Base-by-base conservation (phyloP, 1,140 invertebrate species). In the Subanguina moxae region DNA sequence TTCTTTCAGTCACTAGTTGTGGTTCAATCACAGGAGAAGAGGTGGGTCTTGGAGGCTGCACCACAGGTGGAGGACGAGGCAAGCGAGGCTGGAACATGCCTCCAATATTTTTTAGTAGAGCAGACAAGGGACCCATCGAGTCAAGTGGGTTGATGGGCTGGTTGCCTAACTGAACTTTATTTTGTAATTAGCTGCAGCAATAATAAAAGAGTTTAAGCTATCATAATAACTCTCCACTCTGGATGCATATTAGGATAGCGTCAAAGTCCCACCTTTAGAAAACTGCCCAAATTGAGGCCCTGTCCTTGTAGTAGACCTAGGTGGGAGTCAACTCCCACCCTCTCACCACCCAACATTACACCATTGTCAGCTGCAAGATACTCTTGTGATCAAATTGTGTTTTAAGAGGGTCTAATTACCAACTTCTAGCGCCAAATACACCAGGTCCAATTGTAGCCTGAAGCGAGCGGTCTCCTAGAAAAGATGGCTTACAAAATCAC, bases 351-450 rank as follows among this genome's bases (percentile, higher is more conserved):
- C n/a, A 74, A 28, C 7, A 67, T 52, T 0, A 74, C 58, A 32
- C 72, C 72, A 15, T 64, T 62, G 43, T 65, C 74, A 30, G 70
- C 72, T 74, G 52, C 73, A 76, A 68, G 27, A 45, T n/a, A 45
- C 11, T 45, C n/a, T 56, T 0, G 48, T 8, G 8, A 57, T 13
- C 15, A 38, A 42, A 19, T n/a, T 70, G 28, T 62, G 23, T 13
- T 11, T 72, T 19, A 56, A 62, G 17, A 7, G 3, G n/a, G 15
- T 7, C 5, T 21, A 32, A 61, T 43, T 61, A 61, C 58, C 48
- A 28, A 74, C 75, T 75, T 42, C 61, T 75, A 13, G 72, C 65
- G 9, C 72, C 72, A 61, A 74, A 77, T 5, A 67, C n/a, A 15
- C 72, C 70, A 3, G 67, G 72, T 13, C 72, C 72, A 28, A 74